Conservation (phyloP, 2,797 vertebrate species). For the Notoglanidium macrostoma region DNA sequence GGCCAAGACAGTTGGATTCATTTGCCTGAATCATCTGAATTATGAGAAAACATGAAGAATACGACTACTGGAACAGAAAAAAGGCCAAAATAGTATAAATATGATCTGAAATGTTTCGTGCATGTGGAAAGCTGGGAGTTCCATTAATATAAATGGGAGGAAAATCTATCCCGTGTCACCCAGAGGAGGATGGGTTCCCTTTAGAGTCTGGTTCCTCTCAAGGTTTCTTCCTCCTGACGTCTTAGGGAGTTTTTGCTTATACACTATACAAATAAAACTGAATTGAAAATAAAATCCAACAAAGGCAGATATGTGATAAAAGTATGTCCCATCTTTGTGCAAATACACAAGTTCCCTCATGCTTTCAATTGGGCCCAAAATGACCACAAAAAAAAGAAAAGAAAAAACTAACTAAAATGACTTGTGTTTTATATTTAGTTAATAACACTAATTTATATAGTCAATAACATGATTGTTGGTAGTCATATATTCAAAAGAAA, state of each 20-base stretch:
- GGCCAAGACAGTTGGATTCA: not conserved
- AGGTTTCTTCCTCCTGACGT: no score
- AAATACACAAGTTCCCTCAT: constrained; percentile 19
- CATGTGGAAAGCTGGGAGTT: not conserved
- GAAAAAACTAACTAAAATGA: not conserved
- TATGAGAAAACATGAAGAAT: not conserved
- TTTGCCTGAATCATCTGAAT: not conserved
- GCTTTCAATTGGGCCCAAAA: not conserved
- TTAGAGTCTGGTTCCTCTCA: no score
- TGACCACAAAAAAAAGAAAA: not conserved
- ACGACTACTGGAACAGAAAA: not conserved
- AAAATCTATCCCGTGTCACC: no score
- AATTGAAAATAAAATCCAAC: not conserved
- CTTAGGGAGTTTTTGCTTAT: no score
- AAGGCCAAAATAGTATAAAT: not conserved
- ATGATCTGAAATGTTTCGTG: not conserved
- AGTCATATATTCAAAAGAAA: constrained; percentile 17
- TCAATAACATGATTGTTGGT: constrained; percentile 11
- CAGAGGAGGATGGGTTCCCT: no score
- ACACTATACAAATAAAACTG: no score
- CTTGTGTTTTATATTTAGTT: not conserved
- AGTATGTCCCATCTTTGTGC: not conserved
- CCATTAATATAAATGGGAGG: not conserved
- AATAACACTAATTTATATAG: no score
- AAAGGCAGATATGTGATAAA: not conserved